Percentiles rank a stretch among this genome's conserved stretches.
Evolutionary conservation across 2,113 vertebrate genomes (phyloP).

Genomic region (Tupaia chinensis): DNA sequence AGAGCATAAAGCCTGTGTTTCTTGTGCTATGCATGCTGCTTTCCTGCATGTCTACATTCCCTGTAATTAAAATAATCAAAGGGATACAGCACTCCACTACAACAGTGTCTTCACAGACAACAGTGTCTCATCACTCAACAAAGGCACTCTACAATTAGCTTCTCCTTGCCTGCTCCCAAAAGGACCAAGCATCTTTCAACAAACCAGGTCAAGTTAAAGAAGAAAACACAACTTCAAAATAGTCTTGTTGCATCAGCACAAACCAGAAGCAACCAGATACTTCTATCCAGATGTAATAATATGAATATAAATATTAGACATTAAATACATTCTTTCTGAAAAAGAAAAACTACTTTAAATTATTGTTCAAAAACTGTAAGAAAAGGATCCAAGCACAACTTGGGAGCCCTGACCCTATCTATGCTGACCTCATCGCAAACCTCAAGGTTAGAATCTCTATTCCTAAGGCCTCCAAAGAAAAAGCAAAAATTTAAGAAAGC

Average conservation of each 20-base stretch:
- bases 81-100: background rate
- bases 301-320: background rate
- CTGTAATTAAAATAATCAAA: conserved; percentile 58
- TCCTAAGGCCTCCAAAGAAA: conserved; percentile 51
- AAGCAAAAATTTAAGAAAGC: conserved; percentile 37
- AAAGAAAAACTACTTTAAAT: conserved; percentile 37
- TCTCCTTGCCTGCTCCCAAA: background rate
- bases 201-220: conserved; percentile 70
- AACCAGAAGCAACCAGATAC: conserved; percentile 35
- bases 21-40: background rate
- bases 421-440: conserved; percentile 16
- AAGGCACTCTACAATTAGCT: conserved; percentile 57
- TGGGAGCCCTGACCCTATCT: background rate
- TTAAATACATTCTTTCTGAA: conserved; percentile 19
- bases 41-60: background rate
- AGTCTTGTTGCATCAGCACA: conserved; percentile 38
- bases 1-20: background rate
- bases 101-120: conserved; percentile 40
- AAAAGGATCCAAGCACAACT: conserved; percentile 35
- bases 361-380: conserved; percentile 35
- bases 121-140: conserved; percentile 65
- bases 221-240: conserved; percentile 70
- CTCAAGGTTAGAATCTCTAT: conserved; percentile 40
- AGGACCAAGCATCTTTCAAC: conserved; percentile 59
- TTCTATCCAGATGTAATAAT: background rate